phyloP scores from a whole-genome alignment of 2,888 invertebrate genomes.

The Mythimna lalbum region DNA sequence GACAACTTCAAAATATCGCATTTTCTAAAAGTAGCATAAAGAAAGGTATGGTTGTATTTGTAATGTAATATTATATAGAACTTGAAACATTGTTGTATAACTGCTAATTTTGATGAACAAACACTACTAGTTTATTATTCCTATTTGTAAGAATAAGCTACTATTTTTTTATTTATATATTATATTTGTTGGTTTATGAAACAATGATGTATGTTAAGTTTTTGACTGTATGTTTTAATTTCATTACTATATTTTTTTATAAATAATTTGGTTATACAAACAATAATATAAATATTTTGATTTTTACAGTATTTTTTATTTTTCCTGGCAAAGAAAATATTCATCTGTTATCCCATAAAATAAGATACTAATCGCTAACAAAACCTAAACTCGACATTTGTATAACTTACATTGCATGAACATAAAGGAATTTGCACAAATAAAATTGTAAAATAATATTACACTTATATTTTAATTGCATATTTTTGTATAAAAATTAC shows the following conservation, averaged over 20 bases:
- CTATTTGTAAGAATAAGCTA: neutral
- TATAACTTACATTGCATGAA: neutral
- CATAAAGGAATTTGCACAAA: conserved; percentile 8
- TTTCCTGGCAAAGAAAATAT: neutral
- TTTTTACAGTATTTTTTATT: neutral
- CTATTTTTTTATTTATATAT: neutral
- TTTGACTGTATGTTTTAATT: conserved; percentile 8
- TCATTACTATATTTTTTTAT: too few species aligned
- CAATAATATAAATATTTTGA: conserved; percentile 1
- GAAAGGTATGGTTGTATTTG: neutral
- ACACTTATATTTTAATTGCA: conserved; percentile 86
- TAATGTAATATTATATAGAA: neutral
- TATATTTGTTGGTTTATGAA: neutral
- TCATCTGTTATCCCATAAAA: neutral
- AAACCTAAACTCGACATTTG: neutral
- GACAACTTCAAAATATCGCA: neutral
- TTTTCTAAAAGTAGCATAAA: neutral
- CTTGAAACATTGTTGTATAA: neutral
- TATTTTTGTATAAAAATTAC: conserved; percentile 90
- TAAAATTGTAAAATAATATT: conserved; percentile 57
- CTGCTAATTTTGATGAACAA: neutral
- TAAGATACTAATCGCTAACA: neutral
- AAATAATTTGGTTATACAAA: neutral
- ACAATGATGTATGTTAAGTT: conserved; percentile 24
- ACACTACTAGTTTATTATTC: neutral